Evolutionary conservation across 2,797 vertebrate genomes (phyloP).

Genomic region (Sebastes aleutianus): DNA sequence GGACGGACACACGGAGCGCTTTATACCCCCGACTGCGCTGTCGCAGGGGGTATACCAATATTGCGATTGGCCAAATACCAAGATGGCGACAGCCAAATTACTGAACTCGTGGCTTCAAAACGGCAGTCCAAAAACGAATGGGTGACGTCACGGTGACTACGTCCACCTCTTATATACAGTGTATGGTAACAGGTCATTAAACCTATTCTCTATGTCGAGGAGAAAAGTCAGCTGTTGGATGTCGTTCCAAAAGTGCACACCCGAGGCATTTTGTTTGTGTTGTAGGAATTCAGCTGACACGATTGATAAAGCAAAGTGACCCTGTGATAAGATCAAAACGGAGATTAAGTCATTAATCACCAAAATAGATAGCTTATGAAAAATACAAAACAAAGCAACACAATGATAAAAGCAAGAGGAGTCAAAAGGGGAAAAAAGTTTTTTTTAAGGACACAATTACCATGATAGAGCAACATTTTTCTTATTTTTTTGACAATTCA

Average conservation of each 20-base stretch:
- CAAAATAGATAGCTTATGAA: background rate
- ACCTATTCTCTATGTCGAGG: background rate
- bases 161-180: too few relatives aligned
- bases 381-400: background rate
- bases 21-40: too few relatives aligned
- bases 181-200: background rate
- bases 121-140: too few relatives aligned
- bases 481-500: background rate
- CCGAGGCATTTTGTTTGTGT: background rate
- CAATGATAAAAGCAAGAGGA: background rate
- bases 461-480: too few relatives aligned
- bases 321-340: constrained; percentile 1
- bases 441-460: too few relatives aligned
- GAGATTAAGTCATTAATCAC: constrained; percentile 5
- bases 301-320: background rate
- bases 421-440: background rate
- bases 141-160: too few relatives aligned
- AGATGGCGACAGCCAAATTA: too few relatives aligned
- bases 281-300: background rate
- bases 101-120: too few relatives aligned
- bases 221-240: background rate
- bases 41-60: too few relatives aligned
- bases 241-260: background rate
- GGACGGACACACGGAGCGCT: too few relatives aligned
- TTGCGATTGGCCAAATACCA: too few relatives aligned